Evolutionary conservation across 2,888 invertebrate genomes (phyloP).

Genomic region (Blomia tropicalis): DNA sequence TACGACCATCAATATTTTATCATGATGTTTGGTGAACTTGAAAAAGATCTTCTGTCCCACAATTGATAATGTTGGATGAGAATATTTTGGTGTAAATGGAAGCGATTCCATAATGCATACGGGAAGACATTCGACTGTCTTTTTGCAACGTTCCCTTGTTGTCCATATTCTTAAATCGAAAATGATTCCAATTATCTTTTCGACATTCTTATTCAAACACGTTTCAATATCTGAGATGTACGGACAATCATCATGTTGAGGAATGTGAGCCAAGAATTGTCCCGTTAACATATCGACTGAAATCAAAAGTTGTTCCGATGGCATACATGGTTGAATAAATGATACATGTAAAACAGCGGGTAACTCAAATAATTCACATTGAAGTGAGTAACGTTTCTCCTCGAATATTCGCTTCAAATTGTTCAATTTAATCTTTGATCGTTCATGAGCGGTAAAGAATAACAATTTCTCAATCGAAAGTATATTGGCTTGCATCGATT

Average conservation of each 20-base stretch:
- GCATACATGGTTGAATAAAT: conserved; percentile 67
- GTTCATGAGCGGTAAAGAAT: conserved; percentile 83
- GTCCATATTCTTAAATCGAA: conserved; percentile 56
- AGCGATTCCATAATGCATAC: conserved; percentile 69
- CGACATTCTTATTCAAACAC: conserved; percentile 55
- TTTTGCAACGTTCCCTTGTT: conserved; percentile 76
- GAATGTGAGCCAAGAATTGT: conserved; percentile 73
- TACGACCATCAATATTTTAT: conserved; percentile 33
- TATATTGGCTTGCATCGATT: conserved; percentile 67
- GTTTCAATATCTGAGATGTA: conserved; percentile 62
- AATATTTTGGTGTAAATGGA: conserved; percentile 44
- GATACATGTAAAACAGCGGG: conserved; percentile 83
- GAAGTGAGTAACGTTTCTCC: conserved; percentile 29
- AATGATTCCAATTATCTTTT: conserved; percentile 46
- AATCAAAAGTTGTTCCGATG: conserved; percentile 77
- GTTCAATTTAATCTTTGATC: conserved; percentile 63
- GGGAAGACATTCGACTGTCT: conserved; percentile 80
- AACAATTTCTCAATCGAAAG: conserved; percentile 86
- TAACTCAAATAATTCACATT: conserved; percentile 71
- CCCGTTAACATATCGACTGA: conserved; percentile 90
- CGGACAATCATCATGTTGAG: conserved; percentile 52
- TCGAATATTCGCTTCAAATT: conserved; percentile 59
- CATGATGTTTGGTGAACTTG: conserved; percentile 35
- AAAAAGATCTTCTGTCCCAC: conserved; percentile 33
- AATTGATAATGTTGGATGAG: conserved; percentile 26